Conservation (phyloP, 2,888 invertebrate species). For the Pachliopta kotzebuea region DNA sequence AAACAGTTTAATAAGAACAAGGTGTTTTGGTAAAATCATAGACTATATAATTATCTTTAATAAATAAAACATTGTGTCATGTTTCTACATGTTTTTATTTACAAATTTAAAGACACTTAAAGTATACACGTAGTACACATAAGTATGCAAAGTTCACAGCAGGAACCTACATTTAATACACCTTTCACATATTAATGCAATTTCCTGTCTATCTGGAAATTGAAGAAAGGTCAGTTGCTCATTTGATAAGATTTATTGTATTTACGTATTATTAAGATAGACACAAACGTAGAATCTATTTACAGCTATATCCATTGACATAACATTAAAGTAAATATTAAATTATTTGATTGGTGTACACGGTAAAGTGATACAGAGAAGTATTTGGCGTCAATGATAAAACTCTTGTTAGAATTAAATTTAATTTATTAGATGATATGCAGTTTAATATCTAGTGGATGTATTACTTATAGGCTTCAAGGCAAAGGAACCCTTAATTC, state of each 20-base stretch:
- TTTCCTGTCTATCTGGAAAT: constrained; percentile 24
- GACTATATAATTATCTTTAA: too few relatives aligned
- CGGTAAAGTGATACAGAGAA: too few relatives aligned
- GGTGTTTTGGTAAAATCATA: too few relatives aligned
- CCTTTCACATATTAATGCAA: constrained; percentile 24
- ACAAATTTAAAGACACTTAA: constrained; percentile 29
- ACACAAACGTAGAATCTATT: background rate
- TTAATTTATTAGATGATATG: background rate
- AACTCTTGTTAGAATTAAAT: background rate
- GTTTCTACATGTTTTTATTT: constrained; percentile 19
- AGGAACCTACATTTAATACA: constrained; percentile 20
- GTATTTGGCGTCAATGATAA: background rate
- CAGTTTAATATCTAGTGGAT: background rate
- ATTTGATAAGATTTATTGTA: constrained; percentile 1
- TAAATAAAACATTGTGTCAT: constrained; percentile 18
- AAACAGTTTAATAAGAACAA: too few relatives aligned
- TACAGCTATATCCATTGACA: background rate
- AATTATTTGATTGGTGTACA: background rate
- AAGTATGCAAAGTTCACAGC: constrained; percentile 17
- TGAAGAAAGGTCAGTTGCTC: constrained; percentile 25
- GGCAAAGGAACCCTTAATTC: too few relatives aligned
- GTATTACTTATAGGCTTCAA: background rate
- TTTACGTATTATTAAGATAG: background rate
- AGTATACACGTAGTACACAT: constrained; percentile 26
- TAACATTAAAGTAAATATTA: too few relatives aligned